Evolutionary conservation across 1,140 invertebrate genomes (phyloP), one percentile per base, ranked within the genome.

Genomic region (Eriosoma lanigerum): DNA sequence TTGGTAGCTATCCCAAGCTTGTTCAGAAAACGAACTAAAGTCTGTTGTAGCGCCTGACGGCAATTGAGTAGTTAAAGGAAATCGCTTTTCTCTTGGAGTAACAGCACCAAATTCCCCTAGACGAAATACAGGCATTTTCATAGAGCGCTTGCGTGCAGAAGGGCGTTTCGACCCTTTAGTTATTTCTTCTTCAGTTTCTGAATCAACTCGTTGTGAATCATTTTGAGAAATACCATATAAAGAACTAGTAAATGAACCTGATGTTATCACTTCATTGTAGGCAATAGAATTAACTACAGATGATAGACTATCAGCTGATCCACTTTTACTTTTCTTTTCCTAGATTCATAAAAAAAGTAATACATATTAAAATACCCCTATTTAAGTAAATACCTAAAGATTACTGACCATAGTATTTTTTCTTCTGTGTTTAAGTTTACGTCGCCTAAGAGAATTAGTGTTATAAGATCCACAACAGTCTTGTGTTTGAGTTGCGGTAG

Each of bases 21-120:
- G 92, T 86, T 96, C 95, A 3, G 93, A 96, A 84, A 95, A 92
- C 50, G 93, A 95, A 85, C 91, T 94, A 83, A 86, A 85, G 44
- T 91, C 90, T 83, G 91, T 78, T 17, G 75, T 76, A 8, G 73
- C 62, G 24, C 75, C 75, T 1, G 75, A 78, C 9, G 56, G 75
- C 17, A 78, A 17, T 29, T 78, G 75, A 60, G 75, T 17, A 0
- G 38, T 78, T 4, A 60, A 26, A 1, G 75, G 52, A 13, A 78
- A 78, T 24, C 75, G 56, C 46, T 78, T 78, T 78, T 90, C 85
- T 91, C 90, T 88, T 86, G 81, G 86, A 86, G 78, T 88, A 86
- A 56, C 86, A 82, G 56, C 84, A 84, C 26, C 87, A 68, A 66
- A 78, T 52, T 81, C 70, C 1, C 90, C 90, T 10, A 91, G 85